phyloP scores from a whole-genome alignment of 23 tunicate genomes.

The Trididemnum nubilum region DNA sequence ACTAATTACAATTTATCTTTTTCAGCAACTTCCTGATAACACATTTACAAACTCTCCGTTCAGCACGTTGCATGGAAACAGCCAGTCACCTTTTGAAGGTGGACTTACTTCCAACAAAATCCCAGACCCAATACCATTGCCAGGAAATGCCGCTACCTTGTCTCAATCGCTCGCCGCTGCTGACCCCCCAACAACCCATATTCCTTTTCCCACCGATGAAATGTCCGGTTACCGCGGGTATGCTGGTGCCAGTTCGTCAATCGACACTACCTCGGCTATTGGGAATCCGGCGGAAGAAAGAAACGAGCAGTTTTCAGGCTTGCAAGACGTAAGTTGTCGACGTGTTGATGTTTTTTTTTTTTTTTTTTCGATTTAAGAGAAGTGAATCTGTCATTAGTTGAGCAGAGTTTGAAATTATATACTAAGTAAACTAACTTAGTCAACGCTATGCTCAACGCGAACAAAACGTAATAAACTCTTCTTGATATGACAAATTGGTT shows the following conservation, averaged over 20 bases:
- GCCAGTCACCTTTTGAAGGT: slow-evolving; percentile 40
- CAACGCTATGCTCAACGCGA: too few relatives aligned
- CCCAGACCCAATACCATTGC: slow-evolving; percentile 39
- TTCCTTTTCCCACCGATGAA: slow-evolving; percentile 77
- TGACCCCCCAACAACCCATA: slow-evolving; percentile 68
- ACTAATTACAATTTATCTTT: background rate
- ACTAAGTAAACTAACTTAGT: too few relatives aligned
- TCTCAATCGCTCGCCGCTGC: slow-evolving; percentile 29
- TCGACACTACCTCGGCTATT: background rate
- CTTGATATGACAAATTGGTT: too few relatives aligned
- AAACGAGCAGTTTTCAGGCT: slow-evolving; percentile 1
- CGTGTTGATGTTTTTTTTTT: too few relatives aligned
- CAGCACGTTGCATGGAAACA: slow-evolving; percentile 36
- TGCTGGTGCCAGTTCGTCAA: background rate
- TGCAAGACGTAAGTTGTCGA: background rate
- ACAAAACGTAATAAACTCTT: too few relatives aligned
- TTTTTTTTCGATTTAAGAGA: too few relatives aligned
- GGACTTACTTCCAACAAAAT: slow-evolving; percentile 9
- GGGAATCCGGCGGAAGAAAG: background rate
- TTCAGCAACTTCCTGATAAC: slow-evolving; percentile 21
- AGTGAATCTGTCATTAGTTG: too few relatives aligned
- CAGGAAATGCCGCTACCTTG: background rate
- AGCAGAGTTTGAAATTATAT: too few relatives aligned
- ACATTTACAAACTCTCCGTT: slow-evolving; percentile 5
- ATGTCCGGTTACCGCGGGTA: slow-evolving; percentile 63